Base-by-base conservation (phyloP, 2,113 vertebrate species). In the Cyprinodon brontotheroides region DNA sequence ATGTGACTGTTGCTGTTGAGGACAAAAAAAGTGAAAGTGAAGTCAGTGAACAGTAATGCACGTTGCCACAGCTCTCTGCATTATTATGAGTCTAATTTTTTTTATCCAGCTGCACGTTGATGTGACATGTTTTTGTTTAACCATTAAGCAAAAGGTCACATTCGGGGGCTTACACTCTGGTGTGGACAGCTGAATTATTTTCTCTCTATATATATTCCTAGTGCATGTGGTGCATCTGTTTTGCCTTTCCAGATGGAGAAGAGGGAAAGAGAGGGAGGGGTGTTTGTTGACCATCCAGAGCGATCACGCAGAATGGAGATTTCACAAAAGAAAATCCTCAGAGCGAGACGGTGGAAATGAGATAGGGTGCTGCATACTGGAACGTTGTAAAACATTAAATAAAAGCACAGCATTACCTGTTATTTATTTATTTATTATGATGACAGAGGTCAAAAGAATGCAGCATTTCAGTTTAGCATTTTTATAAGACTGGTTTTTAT, bases 281-380 rank as follows among this genome's bases (percentile, higher is more conserved):
- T 39, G 70, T 79, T 73, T 76, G 75, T 81, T 65, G 63, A 75
- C 84, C 70, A 78, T 78, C 64, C 71, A 61, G 37, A 40, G 72
- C 22, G 20, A 61, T 41, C n/a, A 43, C 63, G 67, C 77, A 48
- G 50, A 61, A 78, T 59, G 39, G 36, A 41, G 20, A 11, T 45
- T 29, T 29, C 6, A 65, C 41, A 63, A 29, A 69, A 50, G 57
- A 69, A 87, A 86, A 81, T 83, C 70, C 77, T 72, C 40, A 37
- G 50, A 66, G 11, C 72, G 41, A 14, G 9, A 64, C 11, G 12
- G 41, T 43, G 60, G 64, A 68, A 73, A 68, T 65, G 20, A 41
- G 72, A 59, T 69, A 60, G 41, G 29, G 50, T 65, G 36, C 39
- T 76, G 13, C 37, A 8, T 57, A 64, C 65, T 17, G 36, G 64